Evolutionary conservation across 1,140 invertebrate genomes (phyloP), one percentile per base, ranked within the genome.

Genomic region (Tetramorium alpestre): DNA sequence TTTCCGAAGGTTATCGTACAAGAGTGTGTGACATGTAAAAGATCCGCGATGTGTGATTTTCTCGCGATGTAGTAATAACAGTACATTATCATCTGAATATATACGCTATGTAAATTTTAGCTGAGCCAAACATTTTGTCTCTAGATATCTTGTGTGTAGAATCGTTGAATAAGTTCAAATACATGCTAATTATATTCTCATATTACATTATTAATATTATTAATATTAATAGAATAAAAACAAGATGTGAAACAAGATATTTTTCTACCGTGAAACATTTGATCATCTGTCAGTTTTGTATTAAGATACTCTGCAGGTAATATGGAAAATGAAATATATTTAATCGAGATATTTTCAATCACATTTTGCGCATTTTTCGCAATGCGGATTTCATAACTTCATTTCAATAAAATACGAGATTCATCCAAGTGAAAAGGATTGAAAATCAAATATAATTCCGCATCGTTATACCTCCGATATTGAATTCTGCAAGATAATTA

Each of bases 401-500:
- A 84, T 75, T 84, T 73, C 69, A 54, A 58, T 41, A 69, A 77
- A 67, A 80, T 60, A 28, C 54, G 69, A 38, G 80, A 38, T 60
- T 60, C 44, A 22, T 58, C 22, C 41, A 49, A 60, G 7, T 16
- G 41, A 41, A 73, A 49, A 73, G 38, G 25, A 84, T 84, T 84
- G 54, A 73, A 84, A 84, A 73, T 84, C 58, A 64, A 84, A 84
- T 72, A 58, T 82, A 75, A 41, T 49, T 84, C 41, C 56, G 47
- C 62, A 38, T 69, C 62, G 62, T 70, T 54, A 69, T 41, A 80
- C 18, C 54, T 38, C 41, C 41, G 54, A 84, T 84, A 75, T 62
- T 84, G 18, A 81, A 81, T 81, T 70, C 33, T 81, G 47, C 62
- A 28, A 51, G 77, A 81, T 81, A 70, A 81, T 81, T 81, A 81